These are phyloP conservation scores for Acleris literana DNA, from an alignment of 2,888 invertebrate species.

Conservation along the genomic window DNA sequence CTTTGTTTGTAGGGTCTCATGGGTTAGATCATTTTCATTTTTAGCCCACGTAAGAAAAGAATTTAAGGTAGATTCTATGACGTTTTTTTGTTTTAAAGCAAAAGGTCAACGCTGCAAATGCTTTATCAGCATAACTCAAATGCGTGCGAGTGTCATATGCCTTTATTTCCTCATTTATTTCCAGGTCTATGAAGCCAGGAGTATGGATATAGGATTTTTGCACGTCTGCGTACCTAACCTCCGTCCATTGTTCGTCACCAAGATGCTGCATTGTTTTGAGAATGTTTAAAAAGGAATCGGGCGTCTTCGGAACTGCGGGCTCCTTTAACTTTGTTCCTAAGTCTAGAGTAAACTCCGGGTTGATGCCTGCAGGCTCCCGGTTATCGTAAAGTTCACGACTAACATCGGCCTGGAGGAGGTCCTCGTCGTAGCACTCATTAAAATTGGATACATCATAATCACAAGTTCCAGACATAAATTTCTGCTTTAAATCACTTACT, in stretches of 20 bases:
- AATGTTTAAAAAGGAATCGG: slow-evolving; percentile 1
- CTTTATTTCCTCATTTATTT: slow-evolving; percentile 40
- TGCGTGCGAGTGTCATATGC: slow-evolving; percentile 38
- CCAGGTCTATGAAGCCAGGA: slow-evolving; percentile 40
- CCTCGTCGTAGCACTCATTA: not conserved
- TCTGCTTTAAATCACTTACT: too few relatives aligned
- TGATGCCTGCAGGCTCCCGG: not conserved
- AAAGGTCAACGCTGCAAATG: slow-evolving; percentile 40
- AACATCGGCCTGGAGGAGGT: not conserved
- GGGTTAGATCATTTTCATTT: not conserved
- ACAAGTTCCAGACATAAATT: too few relatives aligned
- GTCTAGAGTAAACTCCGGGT: not conserved
- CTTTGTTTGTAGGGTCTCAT: slow-evolving; percentile 18
- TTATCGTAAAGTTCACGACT: not conserved
- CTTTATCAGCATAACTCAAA: slow-evolving; percentile 39
- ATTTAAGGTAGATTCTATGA: slow-evolving; percentile 35
- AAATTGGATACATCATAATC: not conserved
- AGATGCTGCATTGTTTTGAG: not conserved
- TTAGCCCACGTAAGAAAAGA: slow-evolving; percentile 27
- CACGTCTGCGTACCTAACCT: slow-evolving; percentile 2
- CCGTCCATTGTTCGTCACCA: not conserved
- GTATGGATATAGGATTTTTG: slow-evolving; percentile 32
- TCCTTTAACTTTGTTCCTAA: slow-evolving; percentile 5
- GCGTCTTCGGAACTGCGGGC: slow-evolving; percentile 2
- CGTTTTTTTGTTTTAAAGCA: slow-evolving; percentile 41